These are phyloP conservation scores for Branchellion lobata DNA, from an alignment of 2,888 invertebrate genomes.

Conservation along the genomic window DNA sequence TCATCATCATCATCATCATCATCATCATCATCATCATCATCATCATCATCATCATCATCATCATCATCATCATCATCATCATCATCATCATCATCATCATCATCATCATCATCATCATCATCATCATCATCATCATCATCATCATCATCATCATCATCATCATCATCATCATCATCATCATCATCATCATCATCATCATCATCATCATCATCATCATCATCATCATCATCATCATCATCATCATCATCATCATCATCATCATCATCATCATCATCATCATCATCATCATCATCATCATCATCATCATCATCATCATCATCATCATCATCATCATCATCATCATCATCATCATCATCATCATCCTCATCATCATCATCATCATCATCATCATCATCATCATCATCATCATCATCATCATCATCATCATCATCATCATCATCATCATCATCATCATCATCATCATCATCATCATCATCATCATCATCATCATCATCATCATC, in stretches of 20 bases:
- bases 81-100: background rate
- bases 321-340: background rate
- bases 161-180: background rate
- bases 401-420: background rate
- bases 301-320: background rate
- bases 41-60: slow-evolving; percentile 27
- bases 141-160: background rate
- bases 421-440: background rate
- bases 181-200: background rate
- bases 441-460: background rate
- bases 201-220: background rate
- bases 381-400: background rate
- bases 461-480: background rate
- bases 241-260: background rate
- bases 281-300: background rate
- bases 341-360: background rate
- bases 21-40: slow-evolving; percentile 18
- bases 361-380: background rate
- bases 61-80: slow-evolving; percentile 11
- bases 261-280: background rate
- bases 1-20: slow-evolving; percentile 42
- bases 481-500: background rate
- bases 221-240: slow-evolving; percentile 4
- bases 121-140: background rate
- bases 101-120: background rate